Base-by-base conservation (phyloP, 1,140 invertebrate species). In the Pseudobourletiella spinata region DNA sequence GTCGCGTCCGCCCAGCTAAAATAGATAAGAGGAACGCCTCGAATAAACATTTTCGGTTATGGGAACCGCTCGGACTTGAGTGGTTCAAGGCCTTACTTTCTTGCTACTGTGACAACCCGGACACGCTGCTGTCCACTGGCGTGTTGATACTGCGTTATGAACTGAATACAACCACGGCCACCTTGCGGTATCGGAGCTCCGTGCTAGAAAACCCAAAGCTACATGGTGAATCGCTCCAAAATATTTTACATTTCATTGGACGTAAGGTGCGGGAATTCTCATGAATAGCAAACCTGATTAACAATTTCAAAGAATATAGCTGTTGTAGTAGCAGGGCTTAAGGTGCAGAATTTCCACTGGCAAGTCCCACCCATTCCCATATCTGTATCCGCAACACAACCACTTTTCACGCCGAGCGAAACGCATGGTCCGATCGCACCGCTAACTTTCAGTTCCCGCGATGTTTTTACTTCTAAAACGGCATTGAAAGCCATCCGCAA, bases 401-500 rank as follows among this genome's bases (percentile, higher is more conserved):
- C 81, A 51, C 86, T 86, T 74, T 96, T 97, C 28, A 90, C 84
- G 72, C 91, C 91, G 66, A 95, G 78, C 1, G 91, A 95, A 24
- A 97, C 89, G 79, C 95, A 98, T 1, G 95, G 88, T 32, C 96
- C 96, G 61, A 99, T 95, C 22, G 91, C 91, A 30, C 96, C 96
- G 66, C 88, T 88, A 54, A 97, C 88, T 81, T 92, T 92, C 1
- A 93, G 76, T 77, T 92, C 89, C 51, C 89, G 78, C 20, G 88
- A 91, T 63, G 87, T 89, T 80, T 98, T 98, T 4, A 98, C 86
- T 81, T 99, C 97, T 44, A 99, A 74, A 3, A 87, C 91, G 15
- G 88, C 95, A 79, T 97, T 97, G 75, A 99, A 99, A 16, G 88
- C 95, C 96, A 99, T 99, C 77, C 95, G 95, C 50, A 97, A 84